Evolutionary conservation across 2,797 vertebrate species (phyloP).

Genomic region (Synanceia verrucosa): DNA sequence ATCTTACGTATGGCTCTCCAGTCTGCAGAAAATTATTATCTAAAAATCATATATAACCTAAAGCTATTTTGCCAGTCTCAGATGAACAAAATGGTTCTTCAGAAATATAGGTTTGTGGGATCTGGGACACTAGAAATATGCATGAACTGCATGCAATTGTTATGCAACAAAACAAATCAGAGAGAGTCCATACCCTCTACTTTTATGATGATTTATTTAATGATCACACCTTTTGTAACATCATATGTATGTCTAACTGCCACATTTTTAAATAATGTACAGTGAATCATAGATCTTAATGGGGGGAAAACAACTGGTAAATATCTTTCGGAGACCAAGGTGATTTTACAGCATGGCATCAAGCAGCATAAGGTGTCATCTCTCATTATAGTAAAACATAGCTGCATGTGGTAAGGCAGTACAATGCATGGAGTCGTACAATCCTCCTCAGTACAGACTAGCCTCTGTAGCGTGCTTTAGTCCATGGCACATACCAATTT

Average conservation of each 20-base stretch:
- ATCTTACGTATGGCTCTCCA: neutral
- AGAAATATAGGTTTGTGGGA: neutral
- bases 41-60: neutral
- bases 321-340: neutral
- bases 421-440: slow-evolving; percentile 12
- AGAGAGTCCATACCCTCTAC: neutral
- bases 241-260: neutral
- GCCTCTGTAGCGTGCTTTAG: neutral
- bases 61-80: neutral
- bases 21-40: neutral
- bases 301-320: neutral
- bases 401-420: slow-evolving; percentile 4
- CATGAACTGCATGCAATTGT: neutral
- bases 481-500: slow-evolving; percentile 15
- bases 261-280: neutral
- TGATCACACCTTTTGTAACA: neutral
- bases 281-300: neutral
- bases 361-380: neutral
- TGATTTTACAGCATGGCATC: neutral
- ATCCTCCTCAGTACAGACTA: slow-evolving; percentile 7
- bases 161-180: neutral
- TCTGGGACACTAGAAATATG: neutral
- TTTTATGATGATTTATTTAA: neutral
- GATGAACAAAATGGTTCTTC: neutral
- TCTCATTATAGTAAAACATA: neutral